Base-by-base conservation (phyloP, 2,113 vertebrate species). In the Lophius piscatorius region DNA sequence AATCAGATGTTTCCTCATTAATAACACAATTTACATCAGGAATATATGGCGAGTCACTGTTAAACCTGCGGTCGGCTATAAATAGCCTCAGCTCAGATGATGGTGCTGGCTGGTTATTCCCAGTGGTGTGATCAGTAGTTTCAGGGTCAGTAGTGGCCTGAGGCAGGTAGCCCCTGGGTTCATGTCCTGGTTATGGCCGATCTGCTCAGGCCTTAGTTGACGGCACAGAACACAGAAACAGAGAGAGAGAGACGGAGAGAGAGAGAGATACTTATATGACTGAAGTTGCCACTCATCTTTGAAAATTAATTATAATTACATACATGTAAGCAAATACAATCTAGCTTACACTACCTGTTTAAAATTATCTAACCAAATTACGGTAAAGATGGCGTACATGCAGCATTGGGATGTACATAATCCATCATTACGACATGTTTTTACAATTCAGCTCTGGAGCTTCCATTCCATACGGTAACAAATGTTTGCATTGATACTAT, bases 131-230 rank as follows among this genome's bases (percentile, higher is more conserved):
- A 81, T 72, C 52, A 58, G 61, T 60, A 61, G 65, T 59, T 61
- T 58, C 44, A 64, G 52, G 74, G 49, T 74, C 66, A 58, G 73
- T 7, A 18, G 22, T 68, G 74, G 57, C 70, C 61, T 6, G 58
- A 74, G 74, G 73, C 73, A 70, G 55, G 68, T 74, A 60, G 74
- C 64, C 68, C 23, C 62, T 16, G 58, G 62, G 70, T 61, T 80
- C 62, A 66, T 57, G 76, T 65, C 56, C 49, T 65, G 74, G 70
- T 63, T 70, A 60, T 41, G 56, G 47, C 65, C 2, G 22, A 76
- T 58, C 42, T 62, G 70, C 50, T 58, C 46, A 22, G 61, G 39
- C 48, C 44, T 51, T 16, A 52, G 44, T 38, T 54, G 55, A 63
- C 70, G 31, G 66, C 42, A 60, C 62, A 48, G 45, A 29, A 33